Evolutionary conservation across 2,113 vertebrate genomes (phyloP).

Genomic region (Vulpes ferrilata): DNA sequence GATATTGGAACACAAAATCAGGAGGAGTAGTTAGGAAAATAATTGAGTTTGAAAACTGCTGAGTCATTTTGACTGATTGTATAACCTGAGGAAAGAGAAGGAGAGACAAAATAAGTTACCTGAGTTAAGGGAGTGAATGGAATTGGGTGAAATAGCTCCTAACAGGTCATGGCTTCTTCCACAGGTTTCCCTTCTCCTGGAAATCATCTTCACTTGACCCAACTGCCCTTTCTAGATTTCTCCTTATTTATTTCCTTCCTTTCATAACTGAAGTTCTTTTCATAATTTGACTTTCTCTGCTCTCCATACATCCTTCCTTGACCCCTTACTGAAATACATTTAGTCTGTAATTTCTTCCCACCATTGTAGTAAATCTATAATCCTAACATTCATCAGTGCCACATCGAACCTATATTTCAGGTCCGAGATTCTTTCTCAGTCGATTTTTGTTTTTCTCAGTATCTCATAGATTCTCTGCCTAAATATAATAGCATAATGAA

Average conservation of each 20-base stretch:
- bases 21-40: slow-evolving; percentile 60
- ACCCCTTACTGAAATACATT: background rate
- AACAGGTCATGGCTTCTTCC: background rate
- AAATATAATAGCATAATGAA: background rate
- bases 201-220: slow-evolving; percentile 28
- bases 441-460: slow-evolving; percentile 45
- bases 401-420: slow-evolving; percentile 10
- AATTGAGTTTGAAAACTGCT: slow-evolving; percentile 58
- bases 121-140: slow-evolving; percentile 1
- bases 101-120: slow-evolving; percentile 42
- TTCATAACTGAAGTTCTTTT: slow-evolving; percentile 31
- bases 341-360: slow-evolving; percentile 7
- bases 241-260: background rate
- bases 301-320: background rate
- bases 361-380: background rate
- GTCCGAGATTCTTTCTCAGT: background rate
- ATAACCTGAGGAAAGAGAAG: background rate
- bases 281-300: background rate
- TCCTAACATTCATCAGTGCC: background rate
- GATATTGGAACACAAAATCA: slow-evolving; percentile 35
- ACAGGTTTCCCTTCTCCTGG: background rate
- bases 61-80: slow-evolving; percentile 62
- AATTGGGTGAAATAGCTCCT: slow-evolving; percentile 18
- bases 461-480: background rate
- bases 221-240: background rate